Evolutionary conservation across 2,888 invertebrate genomes (phyloP).

Genomic region (Stenoptilia bipunctidactyla): DNA sequence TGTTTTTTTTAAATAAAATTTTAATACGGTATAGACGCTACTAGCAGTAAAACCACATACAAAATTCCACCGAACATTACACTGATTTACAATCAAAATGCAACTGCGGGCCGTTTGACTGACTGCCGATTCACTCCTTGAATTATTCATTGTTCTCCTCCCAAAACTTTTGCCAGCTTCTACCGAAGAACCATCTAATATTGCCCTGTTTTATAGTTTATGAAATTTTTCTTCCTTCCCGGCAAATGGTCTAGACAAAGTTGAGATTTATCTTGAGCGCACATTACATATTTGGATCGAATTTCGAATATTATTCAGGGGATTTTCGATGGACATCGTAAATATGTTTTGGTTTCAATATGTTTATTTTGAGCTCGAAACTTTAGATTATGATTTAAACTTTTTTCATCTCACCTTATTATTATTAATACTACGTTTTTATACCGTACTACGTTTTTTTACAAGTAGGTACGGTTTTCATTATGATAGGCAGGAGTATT

Average conservation of each 20-base stretch:
- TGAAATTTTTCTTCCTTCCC: constrained; percentile 36
- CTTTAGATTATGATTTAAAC: no score
- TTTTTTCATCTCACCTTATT: no score
- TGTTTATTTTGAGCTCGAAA: no score
- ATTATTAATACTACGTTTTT: no score
- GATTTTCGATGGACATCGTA: not conserved
- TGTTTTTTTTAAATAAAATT: no score
- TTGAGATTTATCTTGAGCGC: constrained; percentile 1
- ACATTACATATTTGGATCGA: constrained; percentile 1
- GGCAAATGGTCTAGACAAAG: not conserved
- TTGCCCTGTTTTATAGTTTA: constrained; percentile 58
- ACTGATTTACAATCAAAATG: constrained; percentile 29
- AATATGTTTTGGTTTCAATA: no score
- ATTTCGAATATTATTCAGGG: not conserved
- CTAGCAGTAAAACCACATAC: no score
- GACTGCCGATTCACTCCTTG: constrained; percentile 60
- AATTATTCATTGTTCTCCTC: constrained; percentile 57
- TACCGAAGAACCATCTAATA: constrained; percentile 35
- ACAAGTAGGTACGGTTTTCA: no score
- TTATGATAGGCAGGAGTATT: no score
- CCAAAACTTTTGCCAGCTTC: constrained; percentile 47
- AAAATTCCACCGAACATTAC: no score
- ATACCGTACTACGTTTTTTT: no score
- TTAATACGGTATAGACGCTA: no score
- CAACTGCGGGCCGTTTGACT: constrained; percentile 47